These are phyloP conservation scores for Dromaius novaehollandiae DNA, from an alignment of 2,113 vertebrate species.

Conservation along the genomic window DNA sequence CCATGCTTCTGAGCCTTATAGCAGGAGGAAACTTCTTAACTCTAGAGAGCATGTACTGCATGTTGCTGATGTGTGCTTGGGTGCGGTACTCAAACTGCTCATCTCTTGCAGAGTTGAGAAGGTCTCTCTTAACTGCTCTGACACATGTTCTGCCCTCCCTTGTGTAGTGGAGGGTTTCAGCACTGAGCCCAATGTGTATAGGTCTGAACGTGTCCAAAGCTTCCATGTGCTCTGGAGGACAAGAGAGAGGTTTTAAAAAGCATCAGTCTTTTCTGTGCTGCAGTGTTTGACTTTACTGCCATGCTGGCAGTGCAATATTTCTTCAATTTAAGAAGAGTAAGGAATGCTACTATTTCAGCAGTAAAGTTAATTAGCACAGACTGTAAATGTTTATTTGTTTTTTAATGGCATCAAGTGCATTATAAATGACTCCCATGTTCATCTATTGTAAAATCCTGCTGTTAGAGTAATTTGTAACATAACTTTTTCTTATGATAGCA, in stretches of 20 bases:
- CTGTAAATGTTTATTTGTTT: constrained; percentile 44
- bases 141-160: rapidly evolving
- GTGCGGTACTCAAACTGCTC: background rate
- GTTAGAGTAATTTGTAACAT: background rate
- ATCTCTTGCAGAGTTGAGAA: background rate
- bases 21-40: background rate
- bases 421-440: background rate
- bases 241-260: background rate
- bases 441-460: constrained; percentile 19
- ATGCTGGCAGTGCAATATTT: background rate
- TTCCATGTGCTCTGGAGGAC: background rate
- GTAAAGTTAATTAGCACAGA: constrained; percentile 20
- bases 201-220: background rate
- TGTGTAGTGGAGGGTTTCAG: background rate
- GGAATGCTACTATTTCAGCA: constrained; percentile 17
- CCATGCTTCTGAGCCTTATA: background rate
- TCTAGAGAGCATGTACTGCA: background rate
- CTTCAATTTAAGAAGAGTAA: constrained; percentile 10
- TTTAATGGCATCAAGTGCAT: constrained; percentile 35
- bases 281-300: background rate
- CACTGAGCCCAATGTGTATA: background rate
- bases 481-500: background rate
- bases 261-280: background rate
- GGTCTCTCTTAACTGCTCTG: background rate
- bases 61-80: background rate